Evolutionary conservation across 2,113 vertebrate species (phyloP).

Genomic region (Pampusana beccarii): DNA sequence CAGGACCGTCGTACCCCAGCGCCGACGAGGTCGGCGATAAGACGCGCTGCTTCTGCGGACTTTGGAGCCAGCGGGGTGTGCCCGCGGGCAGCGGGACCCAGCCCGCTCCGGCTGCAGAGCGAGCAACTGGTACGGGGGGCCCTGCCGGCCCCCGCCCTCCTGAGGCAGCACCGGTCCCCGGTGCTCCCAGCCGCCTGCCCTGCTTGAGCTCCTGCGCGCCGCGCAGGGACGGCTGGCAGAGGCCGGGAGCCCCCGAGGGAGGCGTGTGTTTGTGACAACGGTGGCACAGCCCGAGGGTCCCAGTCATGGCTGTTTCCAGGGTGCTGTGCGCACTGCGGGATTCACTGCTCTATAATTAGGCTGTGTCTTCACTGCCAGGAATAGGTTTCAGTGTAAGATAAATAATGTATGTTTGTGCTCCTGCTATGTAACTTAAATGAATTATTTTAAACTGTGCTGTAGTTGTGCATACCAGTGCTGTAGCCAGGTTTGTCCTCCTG

Average conservation of each 20-base stretch:
- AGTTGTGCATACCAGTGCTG: accelerated
- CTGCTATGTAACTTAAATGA: accelerated
- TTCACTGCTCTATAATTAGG: slow-evolving; percentile 36
- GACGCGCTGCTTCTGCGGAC: not conserved
- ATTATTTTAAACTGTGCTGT: not conserved
- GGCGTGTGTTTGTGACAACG: accelerated
- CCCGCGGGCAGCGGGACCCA: not conserved
- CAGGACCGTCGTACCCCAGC: no score
- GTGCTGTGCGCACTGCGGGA: not conserved
- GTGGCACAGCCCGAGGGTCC: not conserved
- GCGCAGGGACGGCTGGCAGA: not conserved
- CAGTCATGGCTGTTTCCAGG: not conserved
- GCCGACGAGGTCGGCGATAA: not conserved
- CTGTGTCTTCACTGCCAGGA: not conserved
- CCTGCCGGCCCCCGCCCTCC: no score
- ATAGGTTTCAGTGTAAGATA: not conserved
- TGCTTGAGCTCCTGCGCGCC: no score
- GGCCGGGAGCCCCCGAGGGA: not conserved
- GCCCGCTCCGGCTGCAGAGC: no score
- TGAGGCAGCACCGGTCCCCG: not conserved
- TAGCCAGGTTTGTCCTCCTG: not conserved
- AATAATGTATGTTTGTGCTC: not conserved
- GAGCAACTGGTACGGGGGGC: no score
- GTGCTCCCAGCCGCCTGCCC: no score
- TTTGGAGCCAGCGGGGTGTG: not conserved